Base-by-base conservation (phyloP, 92 coral and sea anemone genomes). In the Palythoa grandis region DNA sequence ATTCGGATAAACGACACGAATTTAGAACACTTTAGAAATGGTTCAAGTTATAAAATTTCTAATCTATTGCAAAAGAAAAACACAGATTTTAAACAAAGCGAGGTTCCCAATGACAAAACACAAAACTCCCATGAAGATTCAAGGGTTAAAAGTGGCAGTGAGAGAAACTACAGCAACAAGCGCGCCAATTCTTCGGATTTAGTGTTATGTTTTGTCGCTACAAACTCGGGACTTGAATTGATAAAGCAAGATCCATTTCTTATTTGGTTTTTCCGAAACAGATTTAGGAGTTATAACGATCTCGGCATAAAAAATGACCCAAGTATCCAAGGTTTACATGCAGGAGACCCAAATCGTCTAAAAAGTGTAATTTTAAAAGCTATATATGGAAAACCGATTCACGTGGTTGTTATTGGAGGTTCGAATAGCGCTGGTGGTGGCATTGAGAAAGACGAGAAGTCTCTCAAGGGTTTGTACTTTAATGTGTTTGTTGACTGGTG, bases 371-470 rank as follows among this genome's bases (percentile, higher is more conserved):
- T 91, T 48, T n/a, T 43, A 16, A 93, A 91, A 87, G 96, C 91
- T 1, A 29, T 89, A 4, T 70, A 54, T 15, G 96, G 96, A 13
- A 73, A 87, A 66, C 39, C 78, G 19, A 79, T 95, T 17, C 86
- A 90, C 16, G n/a, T 92, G 3, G 86, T 90, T 72, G 91, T 93
- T 38, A 85, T 93, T 3, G 96, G 96, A 17, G 96, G 98, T 7
- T 95, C 98, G 9, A 95, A 95, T 70, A 90, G 93, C 22, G 98
- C 98, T 12, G 98, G 96, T 12, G 98, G 96, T n/a, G 94, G 93
- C 9, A 53, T 95, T 15, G 88, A 89, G 40, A 87, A 79, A 23
- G 93, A 89, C 68, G 92, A 91, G 53, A 77, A 88, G 29, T 71
- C 88, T 61, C 53, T 91, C 17, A 56, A 88, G 0, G 92, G 90